Evolutionary conservation across 2,888 invertebrate genomes (phyloP), one percentile per base, ranked within the genome.

Genomic region (Megamerina dolium): DNA sequence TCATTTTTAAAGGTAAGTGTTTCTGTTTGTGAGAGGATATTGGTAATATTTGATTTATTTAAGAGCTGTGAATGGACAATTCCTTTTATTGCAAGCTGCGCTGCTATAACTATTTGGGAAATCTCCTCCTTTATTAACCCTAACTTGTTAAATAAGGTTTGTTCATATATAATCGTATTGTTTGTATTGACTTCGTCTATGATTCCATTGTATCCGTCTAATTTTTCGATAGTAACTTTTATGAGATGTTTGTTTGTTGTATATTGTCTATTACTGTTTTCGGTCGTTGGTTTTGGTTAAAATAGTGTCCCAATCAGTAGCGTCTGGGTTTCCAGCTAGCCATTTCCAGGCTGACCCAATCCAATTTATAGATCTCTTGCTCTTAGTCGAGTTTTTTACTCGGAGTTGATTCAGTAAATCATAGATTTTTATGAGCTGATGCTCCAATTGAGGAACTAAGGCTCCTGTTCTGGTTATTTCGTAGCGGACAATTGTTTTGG

Each of bases 1-100:
- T 54, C 48, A 14, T 53, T 51, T 44, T 45, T 47, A n/a, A 47
- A 50, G 6, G 48, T 49, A 4, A 52, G 35, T 14, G 49, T 50
- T 42, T 49, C 45, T 2, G 38, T 53, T 51, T 49, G 46, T 2
- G 46, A 45, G 10, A 51, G 16, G 13, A 49, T 46, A 14, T 54
- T 49, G 3, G 33, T n/a, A 20, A 35, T 35, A 35, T 35, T 19
- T 38, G 5, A 8, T 12, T 35, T 35, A 35, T 35, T 35, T 35
- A 35, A 5, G 5, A 40, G 14, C 13, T 40, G 19, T 17, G 40
- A 40, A 21, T 32, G 40, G n/a, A 32, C 21, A 13, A 32, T 35
- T 35, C 18, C 35, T 35, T 19, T 17, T 8, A n/a, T 35, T 35
- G 35, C 18, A 8, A 35, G 20, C n/a, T 35, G 19, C 13, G 35